Evolutionary conservation across 2,797 vertebrate species (phyloP).

Genomic region (Coluber constrictor): DNA sequence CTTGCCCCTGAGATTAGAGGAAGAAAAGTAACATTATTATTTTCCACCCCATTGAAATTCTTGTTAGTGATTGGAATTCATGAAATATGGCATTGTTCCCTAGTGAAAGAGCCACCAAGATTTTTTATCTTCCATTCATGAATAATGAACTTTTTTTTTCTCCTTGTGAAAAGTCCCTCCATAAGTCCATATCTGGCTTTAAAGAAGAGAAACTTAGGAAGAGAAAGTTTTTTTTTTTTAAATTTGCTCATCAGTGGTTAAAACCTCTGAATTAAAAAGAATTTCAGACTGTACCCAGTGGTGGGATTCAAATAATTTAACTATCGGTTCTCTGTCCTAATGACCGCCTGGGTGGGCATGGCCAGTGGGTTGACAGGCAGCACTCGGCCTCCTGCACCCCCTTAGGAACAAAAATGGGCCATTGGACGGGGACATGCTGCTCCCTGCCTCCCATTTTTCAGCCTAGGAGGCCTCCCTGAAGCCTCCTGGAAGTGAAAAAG

Average conservation of each 20-base stretch:
- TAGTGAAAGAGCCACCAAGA: not conserved
- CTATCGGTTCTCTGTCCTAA: no score
- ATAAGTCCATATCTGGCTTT: not conserved
- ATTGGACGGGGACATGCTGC: no score
- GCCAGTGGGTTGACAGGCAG: no score
- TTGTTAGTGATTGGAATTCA: not conserved
- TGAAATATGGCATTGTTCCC: not conserved
- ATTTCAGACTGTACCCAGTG: not conserved
- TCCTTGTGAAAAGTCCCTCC: not conserved
- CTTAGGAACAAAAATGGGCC: no score
- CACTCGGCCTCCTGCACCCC: no score
- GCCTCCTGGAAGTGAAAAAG: no score
- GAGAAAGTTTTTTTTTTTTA: not conserved
- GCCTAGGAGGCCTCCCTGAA: no score
- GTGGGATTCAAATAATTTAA: no score
- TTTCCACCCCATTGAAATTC: not conserved
- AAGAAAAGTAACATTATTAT: not conserved
- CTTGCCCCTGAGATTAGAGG: not conserved
- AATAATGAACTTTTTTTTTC: not conserved
- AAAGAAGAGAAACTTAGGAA: not conserved
- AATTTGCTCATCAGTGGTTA: not conserved
- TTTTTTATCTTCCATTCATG: not conserved
- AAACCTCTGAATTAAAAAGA: not conserved
- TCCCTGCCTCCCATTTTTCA: rapidly evolving
- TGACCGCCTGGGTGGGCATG: no score